Evolutionary conservation across 2,888 invertebrate genomes (phyloP).

Genomic region (Pollenia labialis): DNA sequence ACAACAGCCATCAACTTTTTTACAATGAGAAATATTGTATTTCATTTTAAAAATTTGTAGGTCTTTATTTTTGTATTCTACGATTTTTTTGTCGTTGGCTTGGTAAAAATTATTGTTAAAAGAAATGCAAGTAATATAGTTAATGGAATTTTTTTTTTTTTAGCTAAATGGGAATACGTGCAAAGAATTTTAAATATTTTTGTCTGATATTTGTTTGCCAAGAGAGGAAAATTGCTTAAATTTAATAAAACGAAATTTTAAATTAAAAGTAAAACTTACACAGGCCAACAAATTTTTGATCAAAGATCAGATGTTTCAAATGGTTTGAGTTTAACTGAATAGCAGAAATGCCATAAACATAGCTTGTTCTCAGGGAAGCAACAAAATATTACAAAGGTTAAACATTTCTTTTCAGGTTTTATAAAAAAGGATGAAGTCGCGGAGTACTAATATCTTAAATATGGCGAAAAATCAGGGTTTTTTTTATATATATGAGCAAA

Average conservation of each 20-base stretch:
- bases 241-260: not conserved
- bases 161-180: conserved; percentile 28
- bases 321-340: no score
- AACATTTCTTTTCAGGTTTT: no score
- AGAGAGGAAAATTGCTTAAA: not conserved
- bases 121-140: conserved; percentile 5
- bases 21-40: not conserved
- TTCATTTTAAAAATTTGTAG: conserved; percentile 6
- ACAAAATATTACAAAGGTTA: no score
- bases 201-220: not conserved
- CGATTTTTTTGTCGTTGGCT: not conserved
- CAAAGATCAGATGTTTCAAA: no score
- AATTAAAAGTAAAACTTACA: not conserved
- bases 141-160: conserved; percentile 21
- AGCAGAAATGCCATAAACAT: no score
- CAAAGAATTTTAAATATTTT: not conserved
- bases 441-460: no score
- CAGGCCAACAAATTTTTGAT: no score
- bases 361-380: no score
- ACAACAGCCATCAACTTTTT: not conserved
- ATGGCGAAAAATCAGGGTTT: no score
- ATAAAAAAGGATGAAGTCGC: no score
- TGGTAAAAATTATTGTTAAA: conserved; percentile 4
- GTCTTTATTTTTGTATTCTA: not conserved
- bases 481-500: no score